Evolutionary conservation across 2,113 vertebrate genomes (phyloP).

Genomic region (Nothobranchius furzeri): DNA sequence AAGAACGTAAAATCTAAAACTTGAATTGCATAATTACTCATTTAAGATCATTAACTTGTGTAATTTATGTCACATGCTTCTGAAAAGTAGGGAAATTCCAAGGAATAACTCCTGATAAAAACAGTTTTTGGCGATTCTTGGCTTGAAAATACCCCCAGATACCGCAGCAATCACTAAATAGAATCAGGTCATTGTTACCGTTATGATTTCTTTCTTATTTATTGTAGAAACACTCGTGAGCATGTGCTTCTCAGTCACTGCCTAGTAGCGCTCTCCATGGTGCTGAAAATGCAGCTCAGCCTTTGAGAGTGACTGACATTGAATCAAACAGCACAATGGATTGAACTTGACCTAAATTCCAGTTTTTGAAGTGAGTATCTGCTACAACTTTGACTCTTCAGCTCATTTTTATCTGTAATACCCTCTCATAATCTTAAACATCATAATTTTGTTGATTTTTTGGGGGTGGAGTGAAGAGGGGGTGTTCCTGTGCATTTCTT

Average conservation of each 20-base stretch:
- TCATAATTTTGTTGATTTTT: no score
- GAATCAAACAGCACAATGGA: constrained; percentile 45
- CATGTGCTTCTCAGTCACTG: constrained; percentile 8
- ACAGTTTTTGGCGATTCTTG: no score
- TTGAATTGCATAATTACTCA: no score
- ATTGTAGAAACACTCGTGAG: constrained; percentile 1
- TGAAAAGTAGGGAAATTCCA: no score
- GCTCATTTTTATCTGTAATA: constrained; percentile 16
- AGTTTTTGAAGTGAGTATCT: constrained; percentile 56
- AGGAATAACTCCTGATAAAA: no score
- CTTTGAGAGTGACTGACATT: constrained; percentile 54
- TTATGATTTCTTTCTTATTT: constrained; percentile 25
- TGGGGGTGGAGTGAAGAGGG: no score
- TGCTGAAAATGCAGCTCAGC: constrained; percentile 69
- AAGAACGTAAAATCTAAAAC: no score
- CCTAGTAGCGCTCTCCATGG: constrained; percentile 64
- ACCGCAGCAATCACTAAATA: constrained; percentile 10
- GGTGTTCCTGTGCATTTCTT: no score
- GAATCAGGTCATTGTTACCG: constrained; percentile 32
- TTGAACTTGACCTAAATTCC: constrained; percentile 72
- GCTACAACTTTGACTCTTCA: constrained; percentile 45
- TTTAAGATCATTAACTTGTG: no score
- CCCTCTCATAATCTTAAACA: neutral
- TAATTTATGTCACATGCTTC: no score
- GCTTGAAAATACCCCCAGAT: no score